Conservation (phyloP, 2,888 invertebrate species). For the Scaptodrosophila latifasciaeformis region DNA sequence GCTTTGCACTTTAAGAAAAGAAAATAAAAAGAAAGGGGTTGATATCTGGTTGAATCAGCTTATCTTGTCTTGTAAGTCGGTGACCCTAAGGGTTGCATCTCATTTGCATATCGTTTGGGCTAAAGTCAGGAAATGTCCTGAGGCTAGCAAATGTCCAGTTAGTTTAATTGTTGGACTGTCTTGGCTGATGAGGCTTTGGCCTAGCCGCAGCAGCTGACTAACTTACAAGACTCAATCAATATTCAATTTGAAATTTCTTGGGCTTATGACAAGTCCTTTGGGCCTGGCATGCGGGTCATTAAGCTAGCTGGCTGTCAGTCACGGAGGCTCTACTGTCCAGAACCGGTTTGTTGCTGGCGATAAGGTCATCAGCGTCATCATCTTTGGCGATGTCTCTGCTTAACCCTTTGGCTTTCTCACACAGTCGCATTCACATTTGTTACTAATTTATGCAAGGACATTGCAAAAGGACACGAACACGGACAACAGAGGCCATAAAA, state of each 20-base stretch:
- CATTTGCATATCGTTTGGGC: constrained; percentile 48
- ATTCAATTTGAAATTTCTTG: constrained; percentile 36
- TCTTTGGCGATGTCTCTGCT: constrained; percentile 26
- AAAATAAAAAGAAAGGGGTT: too few species aligned
- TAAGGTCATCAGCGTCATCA: constrained; percentile 51
- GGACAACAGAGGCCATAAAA: too few species aligned
- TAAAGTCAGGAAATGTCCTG: constrained; percentile 43
- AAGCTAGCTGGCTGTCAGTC: constrained; percentile 30
- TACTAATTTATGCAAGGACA: constrained; percentile 72
- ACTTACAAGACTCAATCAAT: constrained; percentile 31
- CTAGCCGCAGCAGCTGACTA: constrained; percentile 47
- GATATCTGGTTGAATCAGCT: constrained; percentile 50
- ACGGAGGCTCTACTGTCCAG: constrained; percentile 52
- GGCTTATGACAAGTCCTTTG: not conserved
- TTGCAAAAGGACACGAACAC: constrained; percentile 70
- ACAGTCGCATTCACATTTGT: constrained; percentile 26
- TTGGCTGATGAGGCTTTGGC: too few species aligned
- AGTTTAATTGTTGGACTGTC: constrained; percentile 11
- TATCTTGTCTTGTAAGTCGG: constrained; percentile 23
- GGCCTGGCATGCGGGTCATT: constrained; percentile 51
- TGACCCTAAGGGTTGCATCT: constrained; percentile 49
- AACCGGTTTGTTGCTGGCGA: constrained; percentile 66
- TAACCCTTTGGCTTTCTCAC: constrained; percentile 62
- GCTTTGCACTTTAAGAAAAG: too few species aligned
- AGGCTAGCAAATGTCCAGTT: constrained; percentile 51